Evolutionary conservation across 2,888 invertebrate genomes (phyloP), one percentile per base, ranked within the genome.

Genomic region (Brachyopa scutellaris): DNA sequence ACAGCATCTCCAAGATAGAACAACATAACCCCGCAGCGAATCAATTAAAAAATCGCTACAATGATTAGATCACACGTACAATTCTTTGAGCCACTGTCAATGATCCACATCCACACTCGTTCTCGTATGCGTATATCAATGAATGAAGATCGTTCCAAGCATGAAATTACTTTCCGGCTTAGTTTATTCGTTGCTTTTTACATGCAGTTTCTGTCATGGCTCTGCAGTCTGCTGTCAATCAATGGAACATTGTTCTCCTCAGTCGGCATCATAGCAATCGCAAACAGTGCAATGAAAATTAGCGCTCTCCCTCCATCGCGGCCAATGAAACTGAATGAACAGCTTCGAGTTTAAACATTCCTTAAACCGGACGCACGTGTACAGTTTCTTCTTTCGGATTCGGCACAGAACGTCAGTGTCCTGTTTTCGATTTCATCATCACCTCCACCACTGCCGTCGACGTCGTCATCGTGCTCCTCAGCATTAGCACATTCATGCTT

Each of bases 311-410:
- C 45, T 9, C 33, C 42, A 51, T 61, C 33, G n/a, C 7, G 19
- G 29, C 1, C 29, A 19, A 9, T 33, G 17, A 38, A 64, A 38
- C 51, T 13, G 38, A 38, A 11, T 38, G 38, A 13, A 13, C 13
- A n/a, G 38, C 33, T 33, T 33, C 33, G n/a, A 33, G 33, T n/a
- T 8, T 33, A n/a, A 38, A 6, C 55, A 55, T 64, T 45, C 45
- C 5, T 29, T 40, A 42, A 62, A 83, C 84, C 84, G 84, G 84
- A 84, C 84, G 84, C 84, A 84, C 84, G 84, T 84, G 83, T 84
- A 66, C 70, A 70, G 59, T 69, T 74, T 66, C 66, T 66, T 74
- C 74, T 74, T 74, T 74, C 66, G 40, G 53, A 66, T 74, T 74
- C 66, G 40, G 53, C 51, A 36, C 53, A 40, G 38, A 29, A 47